Evolutionary conservation across 1,140 invertebrate species (phyloP).

Genomic region (Diorhabda sublineata): DNA sequence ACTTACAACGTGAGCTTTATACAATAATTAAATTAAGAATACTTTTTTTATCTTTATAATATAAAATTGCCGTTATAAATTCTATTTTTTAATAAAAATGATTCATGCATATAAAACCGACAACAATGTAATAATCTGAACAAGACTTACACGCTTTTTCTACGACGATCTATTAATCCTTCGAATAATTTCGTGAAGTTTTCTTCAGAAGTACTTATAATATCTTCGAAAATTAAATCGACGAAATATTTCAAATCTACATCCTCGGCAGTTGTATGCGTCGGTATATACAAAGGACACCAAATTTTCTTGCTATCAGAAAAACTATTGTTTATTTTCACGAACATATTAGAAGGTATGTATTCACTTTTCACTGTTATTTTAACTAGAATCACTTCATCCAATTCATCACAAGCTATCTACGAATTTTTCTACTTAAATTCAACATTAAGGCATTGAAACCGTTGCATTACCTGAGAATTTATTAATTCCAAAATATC

Average conservation of each 20-base stretch:
- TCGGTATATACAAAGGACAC: conserved; percentile 28
- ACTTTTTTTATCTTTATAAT: too few species aligned
- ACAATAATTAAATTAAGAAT: too few species aligned
- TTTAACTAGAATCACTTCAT: conserved; percentile 8
- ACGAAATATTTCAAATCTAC: conserved; percentile 32
- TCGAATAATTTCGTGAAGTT: too few species aligned
- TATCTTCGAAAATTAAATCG: conserved; percentile 16
- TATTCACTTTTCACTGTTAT: conserved; percentile 18
- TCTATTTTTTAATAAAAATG: too few species aligned
- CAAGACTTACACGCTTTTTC: too few species aligned
- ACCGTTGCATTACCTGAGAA: neutral
- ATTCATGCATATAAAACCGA: too few species aligned
- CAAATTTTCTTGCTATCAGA: conserved; percentile 10
- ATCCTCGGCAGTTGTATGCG: conserved; percentile 31
- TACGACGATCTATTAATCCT: too few species aligned
- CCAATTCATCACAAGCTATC: conserved; percentile 9
- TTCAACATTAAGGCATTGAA: neutral
- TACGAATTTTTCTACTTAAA: neutral
- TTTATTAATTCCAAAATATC: neutral
- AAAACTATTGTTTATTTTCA: conserved; percentile 20
- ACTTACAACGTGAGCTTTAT: too few species aligned
- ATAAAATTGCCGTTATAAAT: too few species aligned
- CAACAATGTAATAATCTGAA: too few species aligned
- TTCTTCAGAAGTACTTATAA: too few species aligned
- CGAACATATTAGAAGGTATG: conserved; percentile 15